phyloP scores from a whole-genome alignment of 2,888 invertebrate species.

The Ophraella communa region DNA sequence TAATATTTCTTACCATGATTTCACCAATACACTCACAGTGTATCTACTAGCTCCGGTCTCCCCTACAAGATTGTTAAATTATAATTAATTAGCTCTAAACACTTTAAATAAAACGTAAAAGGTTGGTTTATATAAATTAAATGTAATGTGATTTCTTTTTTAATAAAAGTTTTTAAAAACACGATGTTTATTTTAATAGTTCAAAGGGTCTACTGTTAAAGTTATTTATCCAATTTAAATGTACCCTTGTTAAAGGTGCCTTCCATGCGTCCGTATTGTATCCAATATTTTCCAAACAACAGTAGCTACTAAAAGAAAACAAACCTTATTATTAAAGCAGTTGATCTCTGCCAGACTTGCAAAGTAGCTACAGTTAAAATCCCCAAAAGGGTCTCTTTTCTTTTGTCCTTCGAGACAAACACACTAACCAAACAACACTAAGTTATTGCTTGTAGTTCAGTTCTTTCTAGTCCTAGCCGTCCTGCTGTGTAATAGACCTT shows the following conservation, averaged over 20 bases:
- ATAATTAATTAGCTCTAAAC: too few species aligned
- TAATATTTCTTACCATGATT: too few species aligned
- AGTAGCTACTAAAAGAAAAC: background rate
- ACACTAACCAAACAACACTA: constrained; percentile 38
- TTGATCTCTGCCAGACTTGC: constrained; percentile 21
- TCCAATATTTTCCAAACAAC: background rate
- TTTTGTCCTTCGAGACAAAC: constrained; percentile 32
- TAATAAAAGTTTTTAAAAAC: too few species aligned
- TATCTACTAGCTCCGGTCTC: too few species aligned
- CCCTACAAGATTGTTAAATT: too few species aligned
- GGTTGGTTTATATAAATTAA: too few species aligned
- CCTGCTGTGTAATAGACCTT: constrained; percentile 21
- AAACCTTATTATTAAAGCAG: constrained; percentile 14
- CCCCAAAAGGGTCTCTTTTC: constrained; percentile 36
- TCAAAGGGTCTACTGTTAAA: background rate
- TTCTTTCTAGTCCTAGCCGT: constrained; percentile 30
- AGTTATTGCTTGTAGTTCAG: constrained; percentile 38
- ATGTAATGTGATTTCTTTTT: too few species aligned
- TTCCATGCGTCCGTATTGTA: background rate
- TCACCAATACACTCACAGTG: too few species aligned
- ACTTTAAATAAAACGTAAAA: too few species aligned
- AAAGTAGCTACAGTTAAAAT: constrained; percentile 32
- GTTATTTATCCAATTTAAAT: background rate
- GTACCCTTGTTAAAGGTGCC: background rate
- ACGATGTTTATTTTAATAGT: background rate